Percentiles rank a stretch among this genome's conserved stretches.
Evolutionary conservation across 2,797 vertebrate genomes (phyloP).

Genomic region (Sebastes melanostomus): DNA sequence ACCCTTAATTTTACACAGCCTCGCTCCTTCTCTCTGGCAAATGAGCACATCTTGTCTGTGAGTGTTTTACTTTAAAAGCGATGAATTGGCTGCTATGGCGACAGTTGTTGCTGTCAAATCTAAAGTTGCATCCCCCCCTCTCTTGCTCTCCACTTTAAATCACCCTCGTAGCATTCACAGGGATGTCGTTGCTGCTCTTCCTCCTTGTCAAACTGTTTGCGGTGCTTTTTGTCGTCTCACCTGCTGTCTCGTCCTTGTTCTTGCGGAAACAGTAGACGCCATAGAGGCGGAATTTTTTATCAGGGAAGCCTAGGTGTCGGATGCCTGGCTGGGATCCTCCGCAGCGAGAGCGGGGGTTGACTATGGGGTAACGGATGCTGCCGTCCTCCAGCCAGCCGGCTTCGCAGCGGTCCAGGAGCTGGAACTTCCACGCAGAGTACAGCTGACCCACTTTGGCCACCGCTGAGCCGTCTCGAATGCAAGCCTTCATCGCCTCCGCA

Average conservation of each 20-base stretch:
- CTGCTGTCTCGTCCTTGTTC: conserved; percentile 52
- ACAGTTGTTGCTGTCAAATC: conserved; percentile 51
- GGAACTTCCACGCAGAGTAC: conserved; percentile 94
- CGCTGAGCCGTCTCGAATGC: conserved; percentile 82
- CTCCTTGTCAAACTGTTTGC: conserved; percentile 11
- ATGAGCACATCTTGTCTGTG: conserved; percentile 57
- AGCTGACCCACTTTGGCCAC: conserved; percentile 95
- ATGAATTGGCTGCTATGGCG: conserved; percentile 62
- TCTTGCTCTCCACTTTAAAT: conserved; percentile 48
- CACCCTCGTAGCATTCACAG: conserved; percentile 57
- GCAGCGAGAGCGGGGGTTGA: conserved; percentile 91
- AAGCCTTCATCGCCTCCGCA: conserved; percentile 87
- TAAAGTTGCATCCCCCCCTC: conserved; percentile 24
- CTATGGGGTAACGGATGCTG: conserved; percentile 94
- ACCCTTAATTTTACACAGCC: conserved; percentile 54
- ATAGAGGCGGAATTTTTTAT: conserved; percentile 91
- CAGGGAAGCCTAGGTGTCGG: conserved; percentile 92
- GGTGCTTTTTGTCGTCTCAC: conserved; percentile 20
- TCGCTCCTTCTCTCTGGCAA: conserved; percentile 35
- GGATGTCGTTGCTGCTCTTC: conserved; percentile 48
- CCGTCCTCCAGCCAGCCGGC: conserved; percentile 94
- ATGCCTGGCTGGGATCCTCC: conserved; percentile 89
- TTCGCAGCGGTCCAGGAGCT: conserved; percentile 93
- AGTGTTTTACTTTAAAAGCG: conserved; percentile 60
- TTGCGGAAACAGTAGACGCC: conserved; percentile 92